Evolutionary conservation across 1,140 invertebrate species (phyloP), one percentile per base, ranked within the genome.

Genomic region (Dendroctonus ponderosae): DNA sequence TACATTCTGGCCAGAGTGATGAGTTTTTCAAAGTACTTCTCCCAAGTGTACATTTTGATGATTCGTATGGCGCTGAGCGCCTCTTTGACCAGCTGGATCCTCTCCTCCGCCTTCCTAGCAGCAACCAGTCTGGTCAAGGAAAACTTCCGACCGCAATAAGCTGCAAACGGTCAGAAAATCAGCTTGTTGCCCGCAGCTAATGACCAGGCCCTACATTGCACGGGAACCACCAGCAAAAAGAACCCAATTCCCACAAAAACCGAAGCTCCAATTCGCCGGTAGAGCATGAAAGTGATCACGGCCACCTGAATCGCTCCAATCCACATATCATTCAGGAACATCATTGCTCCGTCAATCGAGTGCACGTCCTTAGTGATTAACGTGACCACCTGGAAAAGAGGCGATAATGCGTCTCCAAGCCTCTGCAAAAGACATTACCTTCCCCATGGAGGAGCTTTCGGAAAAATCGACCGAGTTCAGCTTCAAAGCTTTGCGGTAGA

Each of bases 41-140:
- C 91, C 92, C 92, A 94, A 0, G 89, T 87, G 74, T 93, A 93
- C 91, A 95, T 94, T 80, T 96, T 96, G 38, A 91, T 93, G 2
- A 88, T 87, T 67, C 89, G 87, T 37, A 90, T 90, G n/a, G 88
- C 88, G 48, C 84, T 84, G 12, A 95, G 87, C 9, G 94, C 89
- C 75, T 95, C 92, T 75, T 91, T 92, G 82, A 93, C 93, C 6
- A 93, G 74, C 50, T 89, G 81, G 0, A 96, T 88, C n/a, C 93
- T 79, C 71, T 92, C 85, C 80, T 96, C 94, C 0, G 92, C 94
- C 9, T 70, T 74, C 50, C 70, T 68, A 7, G 72, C 70, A 5
- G 69, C 69, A 42, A 69, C 62, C 14, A 73, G 46, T 41, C 74
- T 44, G 40, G 58, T 69, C 7, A 43, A 15, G 12, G 69, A 72